A percentile compares a stretch with the other conserved stretches of the same genome.
Evolutionary conservation across 2,888 invertebrate species (phyloP).

Genomic region (Amphipoea lucens): DNA sequence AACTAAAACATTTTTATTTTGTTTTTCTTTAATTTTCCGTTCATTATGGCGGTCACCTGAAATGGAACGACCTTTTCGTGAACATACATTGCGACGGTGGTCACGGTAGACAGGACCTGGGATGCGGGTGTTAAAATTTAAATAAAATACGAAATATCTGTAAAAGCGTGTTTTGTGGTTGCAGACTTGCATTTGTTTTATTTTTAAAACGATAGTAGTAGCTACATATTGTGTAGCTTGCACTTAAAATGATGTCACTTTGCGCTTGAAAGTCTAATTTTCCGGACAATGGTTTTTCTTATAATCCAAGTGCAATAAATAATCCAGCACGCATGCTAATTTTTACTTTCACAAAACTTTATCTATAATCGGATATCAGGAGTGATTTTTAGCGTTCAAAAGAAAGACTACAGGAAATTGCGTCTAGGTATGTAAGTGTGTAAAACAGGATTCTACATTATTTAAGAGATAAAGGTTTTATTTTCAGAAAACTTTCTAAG

Average conservation of each 20-base stretch:
- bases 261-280: not conserved
- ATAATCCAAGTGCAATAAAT: not conserved
- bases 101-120: slow-evolving; percentile 22
- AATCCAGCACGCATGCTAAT: not conserved
- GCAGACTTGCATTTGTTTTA: slow-evolving; percentile 9
- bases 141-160: slow-evolving; percentile 51
- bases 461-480: not conserved
- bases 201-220: not conserved
- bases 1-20: slow-evolving; percentile 15
- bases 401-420: too few relatives aligned
- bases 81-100: slow-evolving; percentile 43
- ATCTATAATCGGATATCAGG: not conserved
- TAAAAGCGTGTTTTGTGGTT: slow-evolving; percentile 11
- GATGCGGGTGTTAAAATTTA: slow-evolving; percentile 51
- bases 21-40: slow-evolving; percentile 41
- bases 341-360: not conserved
- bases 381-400: not conserved
- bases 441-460: not conserved
- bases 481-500: not conserved
- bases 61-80: slow-evolving; percentile 43
- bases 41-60: slow-evolving; percentile 33
- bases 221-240: not conserved
- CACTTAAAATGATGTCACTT: not conserved
- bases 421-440: too few relatives aligned
- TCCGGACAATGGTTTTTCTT: not conserved